A percentile compares a stretch with the other conserved stretches of the same genome.
These are phyloP conservation scores for Cryptocephalus primarius DNA, from an alignment of 2,888 invertebrate genomes.

Conservation along the genomic window DNA sequence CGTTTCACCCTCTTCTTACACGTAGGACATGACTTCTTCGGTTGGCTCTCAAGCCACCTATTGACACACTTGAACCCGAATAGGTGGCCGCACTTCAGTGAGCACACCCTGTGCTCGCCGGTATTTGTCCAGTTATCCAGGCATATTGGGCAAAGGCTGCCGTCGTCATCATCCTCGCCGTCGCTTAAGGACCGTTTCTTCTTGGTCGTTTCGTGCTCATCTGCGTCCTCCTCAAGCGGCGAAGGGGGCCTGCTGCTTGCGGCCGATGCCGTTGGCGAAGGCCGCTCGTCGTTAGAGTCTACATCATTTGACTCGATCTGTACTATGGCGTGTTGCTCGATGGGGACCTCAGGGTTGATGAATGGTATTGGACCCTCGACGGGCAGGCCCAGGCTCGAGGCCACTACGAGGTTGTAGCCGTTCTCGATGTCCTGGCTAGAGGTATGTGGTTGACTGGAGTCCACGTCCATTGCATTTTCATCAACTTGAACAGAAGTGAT, in stretches of 20 bases:
- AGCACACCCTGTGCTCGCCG: slow-evolving; percentile 77
- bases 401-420: slow-evolving; percentile 7
- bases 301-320: slow-evolving; percentile 10
- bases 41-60: slow-evolving; percentile 55
- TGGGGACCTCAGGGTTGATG: slow-evolving; percentile 10
- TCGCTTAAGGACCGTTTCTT: slow-evolving; percentile 15
- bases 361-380: slow-evolving; percentile 12
- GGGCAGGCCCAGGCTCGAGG: slow-evolving; percentile 8
- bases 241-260: slow-evolving; percentile 11
- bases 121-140: slow-evolving; percentile 79
- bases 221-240: slow-evolving; percentile 14
- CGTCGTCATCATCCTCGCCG: slow-evolving; percentile 45
- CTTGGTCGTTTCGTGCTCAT: slow-evolving; percentile 6
- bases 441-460: slow-evolving; percentile 3
- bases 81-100: slow-evolving; percentile 84
- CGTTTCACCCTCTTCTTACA: slow-evolving; percentile 56
- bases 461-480: slow-evolving; percentile 15
- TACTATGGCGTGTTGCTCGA: slow-evolving; percentile 11
- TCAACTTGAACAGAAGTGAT: slow-evolving; percentile 2
- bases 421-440: background rate
- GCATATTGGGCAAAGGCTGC: slow-evolving; percentile 76
- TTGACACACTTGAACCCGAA: slow-evolving; percentile 75
- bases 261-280: slow-evolving; percentile 7
- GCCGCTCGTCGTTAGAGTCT: slow-evolving; percentile 5
- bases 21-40: slow-evolving; percentile 69